Evolutionary conservation across 2,888 invertebrate genomes (phyloP).

Genomic region (Pristionchus japonicus): DNA sequence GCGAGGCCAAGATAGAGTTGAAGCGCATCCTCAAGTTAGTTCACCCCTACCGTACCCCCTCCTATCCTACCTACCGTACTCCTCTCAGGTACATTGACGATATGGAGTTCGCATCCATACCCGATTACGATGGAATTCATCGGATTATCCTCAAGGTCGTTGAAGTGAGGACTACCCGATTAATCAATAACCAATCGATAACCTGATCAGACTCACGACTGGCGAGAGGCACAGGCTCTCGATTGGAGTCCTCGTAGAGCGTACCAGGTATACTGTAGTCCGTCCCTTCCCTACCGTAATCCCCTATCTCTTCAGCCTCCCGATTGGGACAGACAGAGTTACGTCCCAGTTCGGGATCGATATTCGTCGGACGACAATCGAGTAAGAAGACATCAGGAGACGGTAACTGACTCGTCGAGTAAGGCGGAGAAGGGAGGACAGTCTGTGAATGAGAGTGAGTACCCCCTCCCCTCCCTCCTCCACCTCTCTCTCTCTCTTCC

Average conservation of each 20-base stretch:
- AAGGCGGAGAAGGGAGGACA: background rate
- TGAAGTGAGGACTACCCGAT: background rate
- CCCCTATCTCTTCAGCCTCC: background rate
- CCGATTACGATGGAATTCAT: background rate
- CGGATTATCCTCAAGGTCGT: background rate
- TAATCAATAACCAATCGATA: background rate
- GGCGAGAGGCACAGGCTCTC: background rate
- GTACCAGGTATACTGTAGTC: background rate
- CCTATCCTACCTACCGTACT: background rate
- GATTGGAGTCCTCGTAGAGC: background rate
- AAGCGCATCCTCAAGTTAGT: background rate
- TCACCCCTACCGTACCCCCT: background rate
- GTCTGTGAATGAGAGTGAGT: background rate
- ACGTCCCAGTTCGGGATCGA: background rate
- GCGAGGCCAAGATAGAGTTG: background rate
- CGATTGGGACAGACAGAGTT: background rate
- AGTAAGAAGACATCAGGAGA: background rate
- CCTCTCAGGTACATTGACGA: background rate
- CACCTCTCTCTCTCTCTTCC: background rate
- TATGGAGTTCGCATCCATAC: background rate
- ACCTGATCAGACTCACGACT: background rate
- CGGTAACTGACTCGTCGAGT: background rate
- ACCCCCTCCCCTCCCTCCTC: too few relatives aligned
- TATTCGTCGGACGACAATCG: background rate
- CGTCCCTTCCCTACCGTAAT: background rate